phyloP scores from a whole-genome alignment of 2,113 vertebrate genomes.

The Centropus bengalensis region DNA sequence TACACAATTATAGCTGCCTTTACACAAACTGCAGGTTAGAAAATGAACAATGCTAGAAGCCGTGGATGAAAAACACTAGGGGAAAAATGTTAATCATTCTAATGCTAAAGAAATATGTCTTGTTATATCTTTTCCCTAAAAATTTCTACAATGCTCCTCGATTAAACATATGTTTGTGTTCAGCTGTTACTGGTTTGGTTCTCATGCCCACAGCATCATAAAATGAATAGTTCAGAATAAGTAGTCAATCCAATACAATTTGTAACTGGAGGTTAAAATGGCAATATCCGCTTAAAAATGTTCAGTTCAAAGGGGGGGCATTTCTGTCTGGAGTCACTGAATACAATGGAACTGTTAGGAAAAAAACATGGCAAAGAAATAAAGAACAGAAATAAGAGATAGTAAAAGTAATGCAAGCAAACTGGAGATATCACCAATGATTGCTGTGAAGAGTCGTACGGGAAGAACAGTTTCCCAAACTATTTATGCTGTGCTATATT shows the following conservation, averaged over 20 bases:
- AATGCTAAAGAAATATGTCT: not conserved
- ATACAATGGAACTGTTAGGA: not conserved
- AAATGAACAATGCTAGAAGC: not conserved
- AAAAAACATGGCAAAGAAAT: not conserved
- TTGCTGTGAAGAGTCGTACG: accelerated
- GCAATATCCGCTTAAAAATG: not conserved
- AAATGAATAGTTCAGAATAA: not conserved
- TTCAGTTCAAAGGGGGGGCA: not conserved
- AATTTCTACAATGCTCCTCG: not conserved
- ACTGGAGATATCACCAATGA: not conserved
- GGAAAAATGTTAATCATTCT: not conserved
- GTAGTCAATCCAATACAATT: not conserved
- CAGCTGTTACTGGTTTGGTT: not conserved
- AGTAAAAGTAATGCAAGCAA: not conserved
- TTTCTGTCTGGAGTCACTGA: accelerated
- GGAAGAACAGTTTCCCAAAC: not conserved
- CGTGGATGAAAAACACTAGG: not conserved
- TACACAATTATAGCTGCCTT: not conserved
- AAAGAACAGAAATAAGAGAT: not conserved
- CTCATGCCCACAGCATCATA: not conserved
- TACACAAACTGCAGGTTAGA: not conserved
- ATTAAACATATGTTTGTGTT: not conserved
- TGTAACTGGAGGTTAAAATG: not conserved
- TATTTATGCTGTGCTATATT: accelerated
- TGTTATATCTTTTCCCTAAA: not conserved